Evolutionary conservation across 2,113 vertebrate genomes (phyloP), one percentile per base, ranked within the genome.

Genomic region (Lycocorax pyrrhopterus): DNA sequence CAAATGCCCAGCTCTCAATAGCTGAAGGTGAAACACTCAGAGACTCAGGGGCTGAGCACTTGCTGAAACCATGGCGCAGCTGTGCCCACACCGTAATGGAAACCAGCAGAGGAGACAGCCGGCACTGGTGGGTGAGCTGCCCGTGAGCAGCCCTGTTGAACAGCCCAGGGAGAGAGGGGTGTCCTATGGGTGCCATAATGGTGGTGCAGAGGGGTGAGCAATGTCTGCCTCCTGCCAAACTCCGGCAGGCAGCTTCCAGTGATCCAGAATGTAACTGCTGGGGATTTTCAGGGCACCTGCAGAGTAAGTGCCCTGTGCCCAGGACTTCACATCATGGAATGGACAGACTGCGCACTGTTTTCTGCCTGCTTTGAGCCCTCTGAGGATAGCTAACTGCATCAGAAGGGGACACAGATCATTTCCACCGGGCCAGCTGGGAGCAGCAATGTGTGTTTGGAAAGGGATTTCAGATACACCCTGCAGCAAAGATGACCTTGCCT

Each of bases 11-110:
- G 33, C 37, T 93, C 78, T 56, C 0, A 0, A 12, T 1, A 52
- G 35, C 18, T 46, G 60, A 78, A 84, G 19, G 56, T 32, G 33
- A 71, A 81, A 37, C 69, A 17, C 25, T 39, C 10, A 5, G 64
- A 89, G 37, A 3, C 6, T 4, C 1, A 0, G 21, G 14, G 20
- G 10, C 2, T 53, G 62, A 58, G 22, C 17, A 15, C 27, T 52
- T 72, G 44, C 49, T 47, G 63, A 39, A 73, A 21, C 11, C 32
- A 4, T 1, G 0, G 41, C 0, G 7, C 17, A 30, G 58, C 66
- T 55, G 23, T 19, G 14, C 3, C 2, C 8, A 2, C 20, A 8
- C 1, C 0, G 1, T 2, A 3, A 4, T 9, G 0, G 4, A 62
- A 67, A 49, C 6, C 58, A 41, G 69, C 16, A 17, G 21, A 63